Evolutionary conservation across 2,113 vertebrate genomes (phyloP).

Genomic region (Dasypus novemcinctus): DNA sequence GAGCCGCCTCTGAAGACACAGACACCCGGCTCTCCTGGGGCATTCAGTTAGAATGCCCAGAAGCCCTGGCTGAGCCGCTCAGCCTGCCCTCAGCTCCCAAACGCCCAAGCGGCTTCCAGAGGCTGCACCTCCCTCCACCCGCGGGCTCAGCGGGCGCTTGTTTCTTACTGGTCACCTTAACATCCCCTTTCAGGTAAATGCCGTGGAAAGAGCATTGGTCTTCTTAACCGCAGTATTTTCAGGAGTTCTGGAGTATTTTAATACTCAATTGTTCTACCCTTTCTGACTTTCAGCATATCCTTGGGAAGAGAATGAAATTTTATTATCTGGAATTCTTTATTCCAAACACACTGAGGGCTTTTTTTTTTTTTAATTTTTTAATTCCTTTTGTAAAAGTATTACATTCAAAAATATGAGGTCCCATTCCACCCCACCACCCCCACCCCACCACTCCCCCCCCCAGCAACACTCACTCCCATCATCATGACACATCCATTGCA

Average conservation of each 20-base stretch:
- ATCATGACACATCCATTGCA: no score
- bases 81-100: background rate
- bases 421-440: no score
- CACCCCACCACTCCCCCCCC: no score
- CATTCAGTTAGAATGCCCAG: background rate
- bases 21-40: background rate
- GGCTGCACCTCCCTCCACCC: background rate
- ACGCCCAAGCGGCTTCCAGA: no score
- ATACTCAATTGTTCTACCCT: constrained; percentile 52
- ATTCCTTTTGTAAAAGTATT: no score
- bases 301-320: constrained; percentile 68
- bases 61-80: background rate
- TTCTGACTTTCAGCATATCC: constrained; percentile 51
- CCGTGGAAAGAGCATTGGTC: constrained; percentile 44
- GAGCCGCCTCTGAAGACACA: background rate
- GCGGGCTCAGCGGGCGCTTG: background rate
- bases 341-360: constrained; percentile 47
- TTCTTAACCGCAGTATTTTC: constrained; percentile 57
- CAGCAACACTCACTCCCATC: no score
- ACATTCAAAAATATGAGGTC: no score
- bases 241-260: constrained; percentile 25
- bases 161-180: background rate
- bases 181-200: background rate
- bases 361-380: no score
- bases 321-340: constrained; percentile 65